Conservation (phyloP, 2,113 vertebrate species). For the western clawed frog (Xenopus tropicalis) region UCB_Xtro_10.0 CM004446.2:149478501-149479000, state of each 20-base stretch:
- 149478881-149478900: no score
- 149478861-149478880: no score
- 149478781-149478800: constrained; percentile 14
- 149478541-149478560: no score
- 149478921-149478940: no score
- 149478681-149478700: constrained; percentile 1
- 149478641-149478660: constrained; percentile 14
- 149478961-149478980: no score
- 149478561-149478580: neutral
- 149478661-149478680: constrained; percentile 1
- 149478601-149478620: constrained; percentile 18
- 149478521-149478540: no score
- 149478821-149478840: neutral
- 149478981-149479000: no score
- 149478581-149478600: constrained; percentile 4
- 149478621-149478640: constrained; percentile 21
- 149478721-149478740: constrained; percentile 22
- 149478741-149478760: constrained; percentile 18
- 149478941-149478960: no score
- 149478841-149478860: neutral
- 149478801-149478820: constrained; percentile 18
- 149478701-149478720: constrained; percentile 20
- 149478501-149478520: no score
- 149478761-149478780: constrained; percentile 31
- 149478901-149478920: no score